Percentiles rank a stretch among this genome's conserved stretches.
Evolutionary conservation across 2,888 invertebrate genomes (phyloP).

Genomic region (Orchesellides sinensis): DNA sequence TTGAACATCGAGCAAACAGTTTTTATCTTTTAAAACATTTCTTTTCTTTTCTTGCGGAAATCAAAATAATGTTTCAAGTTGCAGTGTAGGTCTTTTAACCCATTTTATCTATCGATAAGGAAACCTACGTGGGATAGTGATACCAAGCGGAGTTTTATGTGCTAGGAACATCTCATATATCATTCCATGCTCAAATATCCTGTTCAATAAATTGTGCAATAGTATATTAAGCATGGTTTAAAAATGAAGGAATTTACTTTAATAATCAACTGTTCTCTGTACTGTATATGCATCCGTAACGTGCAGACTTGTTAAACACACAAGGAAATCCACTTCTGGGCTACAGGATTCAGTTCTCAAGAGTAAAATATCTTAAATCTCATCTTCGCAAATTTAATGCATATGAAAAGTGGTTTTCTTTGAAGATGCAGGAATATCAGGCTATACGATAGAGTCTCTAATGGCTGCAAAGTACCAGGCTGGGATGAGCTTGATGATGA

Average conservation of each 20-base stretch:
- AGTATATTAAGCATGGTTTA: slow-evolving; percentile 3
- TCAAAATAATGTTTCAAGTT: slow-evolving; percentile 1
- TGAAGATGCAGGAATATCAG: too few relatives aligned
- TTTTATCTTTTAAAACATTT: neutral
- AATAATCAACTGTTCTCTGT: neutral
- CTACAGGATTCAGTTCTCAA: too few relatives aligned
- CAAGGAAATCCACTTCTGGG: too few relatives aligned
- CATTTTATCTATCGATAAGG: slow-evolving; percentile 28
- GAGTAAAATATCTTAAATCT: neutral
- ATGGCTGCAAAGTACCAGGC: too few relatives aligned
- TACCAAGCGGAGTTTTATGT: too few relatives aligned
- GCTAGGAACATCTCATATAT: slow-evolving; percentile 57
- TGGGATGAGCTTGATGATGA: too few relatives aligned
- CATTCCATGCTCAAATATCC: too few relatives aligned
- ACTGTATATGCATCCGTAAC: neutral
- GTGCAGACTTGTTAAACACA: slow-evolving; percentile 2
- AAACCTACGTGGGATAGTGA: too few relatives aligned
- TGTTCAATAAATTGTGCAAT: neutral
- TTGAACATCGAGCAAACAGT: neutral
- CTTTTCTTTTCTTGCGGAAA: neutral
- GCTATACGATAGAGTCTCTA: too few relatives aligned
- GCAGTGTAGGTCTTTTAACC: slow-evolving; percentile 29
- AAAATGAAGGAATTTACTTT: slow-evolving; percentile 28
- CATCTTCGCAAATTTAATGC: too few relatives aligned
- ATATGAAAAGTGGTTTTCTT: too few relatives aligned